Evolutionary conservation across 2,797 vertebrate genomes (phyloP).

Genomic region (Buceros bicornis): DNA sequence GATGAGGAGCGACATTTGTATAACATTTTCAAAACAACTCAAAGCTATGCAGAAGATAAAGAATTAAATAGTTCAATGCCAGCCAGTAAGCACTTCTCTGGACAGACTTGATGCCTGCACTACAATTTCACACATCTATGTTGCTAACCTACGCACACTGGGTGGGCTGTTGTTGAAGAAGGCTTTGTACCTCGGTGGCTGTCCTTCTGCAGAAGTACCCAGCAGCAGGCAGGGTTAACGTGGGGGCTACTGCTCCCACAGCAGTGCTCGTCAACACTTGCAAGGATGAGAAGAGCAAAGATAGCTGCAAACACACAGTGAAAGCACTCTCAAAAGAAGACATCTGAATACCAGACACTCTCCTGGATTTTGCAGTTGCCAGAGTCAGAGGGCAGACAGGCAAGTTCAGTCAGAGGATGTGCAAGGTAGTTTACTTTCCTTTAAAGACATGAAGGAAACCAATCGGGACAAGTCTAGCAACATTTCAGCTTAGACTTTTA

Average conservation of each 20-base stretch:
- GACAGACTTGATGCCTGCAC: neutral
- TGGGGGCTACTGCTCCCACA: accelerated
- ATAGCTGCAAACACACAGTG: neutral
- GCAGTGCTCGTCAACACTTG: accelerated
- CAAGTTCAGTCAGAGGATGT: neutral
- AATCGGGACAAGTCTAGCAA: neutral
- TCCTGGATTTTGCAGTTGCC: neutral
- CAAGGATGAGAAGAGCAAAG: neutral
- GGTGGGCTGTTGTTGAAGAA: neutral
- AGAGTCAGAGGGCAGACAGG: neutral
- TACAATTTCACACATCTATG: neutral
- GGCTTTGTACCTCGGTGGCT: neutral
- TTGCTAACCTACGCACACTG: accelerated
- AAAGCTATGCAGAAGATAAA: neutral
- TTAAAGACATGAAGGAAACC: neutral
- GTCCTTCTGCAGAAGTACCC: neutral
- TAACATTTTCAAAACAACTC: neutral
- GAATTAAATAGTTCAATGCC: neutral
- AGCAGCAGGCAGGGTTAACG: neutral
- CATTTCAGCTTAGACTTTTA: neutral
- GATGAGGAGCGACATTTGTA: neutral
- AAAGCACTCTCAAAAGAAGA: neutral
- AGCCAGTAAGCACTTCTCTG: neutral
- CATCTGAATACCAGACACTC: neutral
- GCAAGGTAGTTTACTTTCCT: neutral